phyloP scores from a whole-genome alignment of 2,797 vertebrate genomes.

The Sebastes flavidus region DNA sequence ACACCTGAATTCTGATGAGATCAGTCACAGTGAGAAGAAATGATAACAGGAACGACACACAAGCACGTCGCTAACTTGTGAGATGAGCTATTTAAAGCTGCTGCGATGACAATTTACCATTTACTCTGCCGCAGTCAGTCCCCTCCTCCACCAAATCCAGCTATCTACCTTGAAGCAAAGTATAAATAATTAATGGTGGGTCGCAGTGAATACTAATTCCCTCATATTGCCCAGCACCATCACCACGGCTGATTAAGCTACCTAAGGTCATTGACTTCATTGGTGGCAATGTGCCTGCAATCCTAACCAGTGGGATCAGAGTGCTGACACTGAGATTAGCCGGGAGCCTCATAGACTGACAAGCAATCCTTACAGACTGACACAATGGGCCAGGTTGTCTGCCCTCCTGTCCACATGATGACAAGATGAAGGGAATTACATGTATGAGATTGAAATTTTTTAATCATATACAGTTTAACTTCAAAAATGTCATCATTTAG shows the following conservation, averaged over 20 bases:
- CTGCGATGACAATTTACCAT: constrained; percentile 11
- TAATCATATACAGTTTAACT: neutral
- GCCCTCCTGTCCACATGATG: constrained; percentile 21
- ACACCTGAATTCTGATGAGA: neutral
- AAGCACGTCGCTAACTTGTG: neutral
- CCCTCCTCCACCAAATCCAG: constrained; percentile 40
- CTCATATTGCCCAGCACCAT: constrained; percentile 59
- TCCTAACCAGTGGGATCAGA: constrained; percentile 55
- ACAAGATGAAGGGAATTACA: constrained; percentile 7
- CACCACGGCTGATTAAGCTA: constrained; percentile 74
- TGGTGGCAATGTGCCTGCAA: constrained; percentile 54
- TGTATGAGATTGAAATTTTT: neutral
- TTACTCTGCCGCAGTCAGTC: constrained; percentile 29
- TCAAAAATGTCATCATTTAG: neutral
- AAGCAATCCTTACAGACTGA: constrained; percentile 5
- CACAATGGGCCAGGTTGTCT: constrained; percentile 24
- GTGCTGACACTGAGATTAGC: constrained; percentile 65
- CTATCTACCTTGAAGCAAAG: constrained; percentile 57
- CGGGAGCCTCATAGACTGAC: constrained; percentile 46
- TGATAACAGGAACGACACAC: neutral
- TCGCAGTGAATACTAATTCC: constrained; percentile 73
- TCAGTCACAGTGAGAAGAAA: neutral
- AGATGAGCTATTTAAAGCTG: neutral
- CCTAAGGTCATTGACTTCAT: constrained; percentile 71
- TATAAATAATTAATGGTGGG: constrained; percentile 74